Conservation (phyloP, 2,888 invertebrate species). For the Sesamia inferens region DNA sequence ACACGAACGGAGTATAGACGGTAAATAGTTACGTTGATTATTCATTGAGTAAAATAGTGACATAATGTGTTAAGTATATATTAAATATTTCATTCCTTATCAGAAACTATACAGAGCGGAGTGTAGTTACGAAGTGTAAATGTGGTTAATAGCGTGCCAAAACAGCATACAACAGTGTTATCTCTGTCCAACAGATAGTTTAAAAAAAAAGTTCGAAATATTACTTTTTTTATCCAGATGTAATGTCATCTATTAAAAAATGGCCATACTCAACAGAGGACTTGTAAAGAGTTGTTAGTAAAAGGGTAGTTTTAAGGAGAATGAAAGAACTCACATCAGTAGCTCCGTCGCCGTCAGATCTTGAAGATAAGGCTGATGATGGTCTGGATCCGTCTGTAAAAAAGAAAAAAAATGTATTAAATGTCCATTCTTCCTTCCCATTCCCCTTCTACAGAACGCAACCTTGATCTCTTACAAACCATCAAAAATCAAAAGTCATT, state of each 20-base stretch:
- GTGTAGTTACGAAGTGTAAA: conserved; percentile 1
- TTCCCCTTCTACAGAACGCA: no score
- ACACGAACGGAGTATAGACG: no score
- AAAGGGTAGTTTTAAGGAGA: conserved; percentile 26
- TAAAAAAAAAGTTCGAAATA: background rate
- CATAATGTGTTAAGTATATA: background rate
- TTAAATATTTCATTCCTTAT: conserved; percentile 11
- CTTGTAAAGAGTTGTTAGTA: conserved; percentile 27
- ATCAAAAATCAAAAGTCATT: no score
- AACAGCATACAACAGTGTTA: conserved; percentile 31
- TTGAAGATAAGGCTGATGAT: conserved; percentile 84
- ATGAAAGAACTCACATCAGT: conserved; percentile 78
- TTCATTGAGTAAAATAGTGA: background rate
- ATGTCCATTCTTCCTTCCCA: no score
- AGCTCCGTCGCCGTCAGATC: conserved; percentile 82
- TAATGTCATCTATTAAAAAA: conserved; percentile 24
- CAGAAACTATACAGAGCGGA: background rate
- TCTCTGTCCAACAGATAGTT: background rate
- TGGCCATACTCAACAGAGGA: conserved; percentile 37
- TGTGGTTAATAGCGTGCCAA: conserved; percentile 19
- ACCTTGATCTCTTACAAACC: no score
- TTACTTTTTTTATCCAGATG: background rate
- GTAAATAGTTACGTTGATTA: background rate
- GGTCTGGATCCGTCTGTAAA: conserved; percentile 84
- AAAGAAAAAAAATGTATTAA: conserved; percentile 23